A percentile compares a stretch with the other conserved stretches of the same genome.
These are phyloP conservation scores for Riptortus pedestris DNA, from an alignment of 1,140 invertebrate genomes.

Conservation along the genomic window DNA sequence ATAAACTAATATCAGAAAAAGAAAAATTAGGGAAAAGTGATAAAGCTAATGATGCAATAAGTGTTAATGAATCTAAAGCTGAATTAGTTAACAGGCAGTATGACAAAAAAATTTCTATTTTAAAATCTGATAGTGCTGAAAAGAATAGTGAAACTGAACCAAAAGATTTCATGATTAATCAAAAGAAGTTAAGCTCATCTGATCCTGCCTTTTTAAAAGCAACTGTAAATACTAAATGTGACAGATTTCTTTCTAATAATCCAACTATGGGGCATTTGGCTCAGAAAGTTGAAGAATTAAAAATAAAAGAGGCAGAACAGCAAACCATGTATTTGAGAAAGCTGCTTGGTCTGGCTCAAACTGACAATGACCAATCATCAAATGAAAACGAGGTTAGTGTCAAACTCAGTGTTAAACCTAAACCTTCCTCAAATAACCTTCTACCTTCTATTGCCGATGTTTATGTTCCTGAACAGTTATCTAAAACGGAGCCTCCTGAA, in stretches of 20 bases:
- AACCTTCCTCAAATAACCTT: neutral
- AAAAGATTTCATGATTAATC: too few relatives aligned
- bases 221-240: too few relatives aligned
- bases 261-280: neutral
- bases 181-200: too few relatives aligned
- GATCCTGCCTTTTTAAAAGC: too few relatives aligned
- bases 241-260: neutral
- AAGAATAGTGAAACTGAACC: neutral
- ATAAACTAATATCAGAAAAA: neutral
- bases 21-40: neutral
- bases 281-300: neutral
- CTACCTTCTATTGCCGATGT: neutral
- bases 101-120: neutral
- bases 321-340: conserved; percentile 3
- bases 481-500: neutral
- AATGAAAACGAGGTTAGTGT: conserved; percentile 8
- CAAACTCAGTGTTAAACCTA: neutral
- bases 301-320: conserved; percentile 14
- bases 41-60: neutral
- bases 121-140: neutral
- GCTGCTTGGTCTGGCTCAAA: neutral
- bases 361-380: neutral
- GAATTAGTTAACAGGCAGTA: too few relatives aligned
- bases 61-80: neutral
- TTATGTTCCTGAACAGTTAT: neutral